Evolutionary conservation across 2,113 vertebrate genomes (phyloP), one percentile per base, ranked within the genome.

Genomic region (Triplophysa siluroides): DNA sequence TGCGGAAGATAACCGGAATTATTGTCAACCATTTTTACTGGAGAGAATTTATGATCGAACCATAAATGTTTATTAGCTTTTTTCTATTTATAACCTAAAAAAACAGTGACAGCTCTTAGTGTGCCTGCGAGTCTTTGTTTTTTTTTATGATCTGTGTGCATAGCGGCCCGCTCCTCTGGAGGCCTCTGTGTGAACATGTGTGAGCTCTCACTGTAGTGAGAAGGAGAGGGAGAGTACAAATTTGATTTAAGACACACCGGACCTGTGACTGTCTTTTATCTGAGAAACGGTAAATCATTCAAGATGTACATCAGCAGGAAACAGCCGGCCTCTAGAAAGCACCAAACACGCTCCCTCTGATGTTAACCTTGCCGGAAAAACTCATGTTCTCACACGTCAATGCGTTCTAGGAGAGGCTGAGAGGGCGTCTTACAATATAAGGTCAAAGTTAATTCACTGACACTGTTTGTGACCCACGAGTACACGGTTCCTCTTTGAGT

Each of bases 21-120:
- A 90, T 86, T 91, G 91, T 92, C 84, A 85, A 85, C 78, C 58
- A 78, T 93, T 93, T 91, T 84, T 84, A 88, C 88, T 89, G 88
- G 65, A 52, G 91, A 87, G 85, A 84, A 94, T 92, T 94, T 91
- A 93, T 79, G 78, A 87, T 77, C 60, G 6, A 81, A 85, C 88
- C 80, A 90, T 92, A 92, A 93, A 93, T 87, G 91, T 90, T 94
- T 94, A 91, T 92, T 92, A 93, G 89, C 89, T 91, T 89, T 92
- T 83, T 90, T 92, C 88, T 94, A 94, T 91, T 89, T 92, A 94
- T 88, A 90, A 89, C 90, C 90, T 89, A 86, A 92, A 88, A 89
- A 90, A 82, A 90, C 81, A 80, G 88, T 88, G 90, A 92, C 83
- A 83, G 86, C 79, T 81, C 79, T 82, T 85, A 89, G 86, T 83